Evolutionary conservation across 1,140 invertebrate species (phyloP), one percentile per base, ranked within the genome.

Genomic region (Holcopasites calliopsidis): DNA sequence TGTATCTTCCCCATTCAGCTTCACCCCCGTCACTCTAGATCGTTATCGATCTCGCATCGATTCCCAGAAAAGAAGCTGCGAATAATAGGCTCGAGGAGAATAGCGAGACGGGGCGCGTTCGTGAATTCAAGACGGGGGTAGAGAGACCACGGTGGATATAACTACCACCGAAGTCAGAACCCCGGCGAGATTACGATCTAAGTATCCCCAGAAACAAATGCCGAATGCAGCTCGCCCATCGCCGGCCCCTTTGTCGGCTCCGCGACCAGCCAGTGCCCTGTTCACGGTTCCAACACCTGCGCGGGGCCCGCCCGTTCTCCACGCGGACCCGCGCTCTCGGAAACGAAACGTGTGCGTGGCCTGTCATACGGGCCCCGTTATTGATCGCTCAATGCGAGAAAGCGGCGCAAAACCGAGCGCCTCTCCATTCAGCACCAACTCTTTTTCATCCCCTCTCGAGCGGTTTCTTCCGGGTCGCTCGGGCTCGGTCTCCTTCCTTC

Each of bases 191-290:
- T 91, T 90, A 86, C 88, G 86, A 91, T 91, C 90, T 86, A 87
- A 90, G 88, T 89, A 90, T 90, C 87, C 77, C 82, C 79, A 85
- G 86, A 88, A 91, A 91, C 89, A 91, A 91, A 91, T 91, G 89
- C 88, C 86, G 84, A 90, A 89, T 89, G 86, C 88, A 88, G 85
- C 85, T 88, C 86, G 82, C 80, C 82, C 83, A 86, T 85, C 82
- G 87, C 72, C 86, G 83, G 74, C 68, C 65, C 83, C 90, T 91
- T 91, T 91, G 90, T 91, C 90, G 90, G 90, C 84, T 76, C 33
- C 11, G 31, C 54, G 76, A 78, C 77, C 73, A n/a, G n/a, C n/a
- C n/a, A 65, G 58, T 83, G 70, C 72, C 81, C 81, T 88, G 86
- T 89, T 89, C 81, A 81, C 76, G 77, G 85, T 86, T 89, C 88